Evolutionary conservation across 2,113 vertebrate species (phyloP).

Genomic region (Burhinus bistriatus): DNA sequence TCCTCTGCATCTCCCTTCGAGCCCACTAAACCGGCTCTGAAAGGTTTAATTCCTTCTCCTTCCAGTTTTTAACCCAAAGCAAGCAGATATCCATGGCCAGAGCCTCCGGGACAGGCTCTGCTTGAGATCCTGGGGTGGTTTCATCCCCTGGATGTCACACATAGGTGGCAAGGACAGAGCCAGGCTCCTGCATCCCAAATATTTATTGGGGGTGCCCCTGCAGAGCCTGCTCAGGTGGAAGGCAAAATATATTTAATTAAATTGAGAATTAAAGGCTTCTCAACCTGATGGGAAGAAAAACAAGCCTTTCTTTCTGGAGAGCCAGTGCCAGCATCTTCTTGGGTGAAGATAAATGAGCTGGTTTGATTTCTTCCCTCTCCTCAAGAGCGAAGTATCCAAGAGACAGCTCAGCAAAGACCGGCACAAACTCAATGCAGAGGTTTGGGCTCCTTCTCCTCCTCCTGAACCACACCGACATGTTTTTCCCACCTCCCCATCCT

Average conservation of each 20-base stretch:
- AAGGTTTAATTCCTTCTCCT: background rate
- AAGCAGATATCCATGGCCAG: background rate
- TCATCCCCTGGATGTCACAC: background rate
- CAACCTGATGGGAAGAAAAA: background rate
- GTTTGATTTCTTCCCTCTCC: background rate
- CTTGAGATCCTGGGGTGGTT: background rate
- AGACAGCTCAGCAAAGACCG: background rate
- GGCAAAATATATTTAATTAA: background rate
- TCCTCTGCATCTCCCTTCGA: background rate
- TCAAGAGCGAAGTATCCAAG: background rate
- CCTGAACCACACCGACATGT: too few relatives aligned
- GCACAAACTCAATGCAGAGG: background rate
- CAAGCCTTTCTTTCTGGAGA: background rate
- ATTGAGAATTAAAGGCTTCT: background rate
- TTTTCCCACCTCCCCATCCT: background rate
- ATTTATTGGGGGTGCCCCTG: background rate
- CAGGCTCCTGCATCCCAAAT: rapidly evolving
- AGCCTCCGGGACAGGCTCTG: background rate
- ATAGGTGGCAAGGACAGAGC: rapidly evolving
- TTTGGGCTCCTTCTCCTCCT: background rate
- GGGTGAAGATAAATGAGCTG: background rate
- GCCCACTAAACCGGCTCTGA: background rate
- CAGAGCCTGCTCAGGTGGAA: background rate
- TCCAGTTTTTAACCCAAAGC: background rate
- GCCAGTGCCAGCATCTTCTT: background rate